Base-by-base conservation (phyloP, 2,888 invertebrate genomes). In the Nasonia oneida region DNA sequence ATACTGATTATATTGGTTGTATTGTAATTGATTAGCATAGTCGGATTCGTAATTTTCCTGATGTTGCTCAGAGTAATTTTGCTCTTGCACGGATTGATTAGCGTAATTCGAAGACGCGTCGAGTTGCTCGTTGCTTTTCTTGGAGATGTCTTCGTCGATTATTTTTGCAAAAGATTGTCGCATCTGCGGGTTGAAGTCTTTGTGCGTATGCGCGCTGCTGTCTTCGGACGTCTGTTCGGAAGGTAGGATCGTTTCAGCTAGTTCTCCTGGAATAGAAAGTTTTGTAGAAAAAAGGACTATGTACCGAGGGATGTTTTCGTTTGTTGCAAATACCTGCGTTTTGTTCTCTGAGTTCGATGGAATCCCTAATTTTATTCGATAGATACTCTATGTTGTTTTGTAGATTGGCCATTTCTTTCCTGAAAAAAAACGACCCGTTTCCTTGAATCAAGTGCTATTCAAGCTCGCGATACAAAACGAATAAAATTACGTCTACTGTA, bases 381-480 rank as follows among this genome's bases (percentile, higher is more conserved):
- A 96, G 94, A 92, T 94, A 95, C 92, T 96, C 95, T 96, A 96
- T 95, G 95, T 96, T 96, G 96, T 95, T 96, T 95, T 96, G 96
- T 96, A 96, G 95, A 95, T 95, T 95, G 95, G 95, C 96, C 96
- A 96, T 95, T 95, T 96, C 96, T 95, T 96, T 94, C 95, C 96
- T 96, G 95, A 92, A 89, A 90, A 85, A 70, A 75, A 86, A 6
- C 5, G 81, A 81, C 39, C 73, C 39, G 47, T 57, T 70, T 75
- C 23, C 10, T 70, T 29, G 39, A 78, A 53, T 73, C 23, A 42
- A 73, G n/a, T 23, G 18, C 39, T 23, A 8, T 47, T 70, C 29
- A 33, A 29, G 18, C 39, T 73, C 15, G 18, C 8, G 6, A 33
- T 39, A 37, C 6, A 71, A 33, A 18, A 39, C 50, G 42, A 80